phyloP scores from a whole-genome alignment of 92 coral and sea anemone genomes.

The Porites lobata region DNA sequence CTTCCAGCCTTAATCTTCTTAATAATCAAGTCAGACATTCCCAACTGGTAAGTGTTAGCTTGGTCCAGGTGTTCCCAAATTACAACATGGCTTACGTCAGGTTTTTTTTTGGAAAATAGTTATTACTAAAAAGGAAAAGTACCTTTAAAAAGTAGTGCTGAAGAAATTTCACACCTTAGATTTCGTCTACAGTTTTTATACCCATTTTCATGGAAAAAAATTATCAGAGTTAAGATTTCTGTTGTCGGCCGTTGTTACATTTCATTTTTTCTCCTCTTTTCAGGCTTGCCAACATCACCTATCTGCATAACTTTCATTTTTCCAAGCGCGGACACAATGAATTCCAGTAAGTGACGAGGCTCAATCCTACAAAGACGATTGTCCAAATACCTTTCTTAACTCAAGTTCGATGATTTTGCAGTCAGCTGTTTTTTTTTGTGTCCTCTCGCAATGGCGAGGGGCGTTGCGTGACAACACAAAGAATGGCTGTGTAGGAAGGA shows the following conservation, averaged over 20 bases:
- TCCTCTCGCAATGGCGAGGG: no score
- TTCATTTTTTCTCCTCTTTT: slow-evolving; percentile 7
- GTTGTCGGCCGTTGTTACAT: background rate
- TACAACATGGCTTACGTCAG: no score
- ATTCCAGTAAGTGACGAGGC: slow-evolving; percentile 80
- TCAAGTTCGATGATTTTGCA: no score
- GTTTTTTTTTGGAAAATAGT: no score
- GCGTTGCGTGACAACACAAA: no score
- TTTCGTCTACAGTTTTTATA: background rate
- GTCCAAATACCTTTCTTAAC: no score
- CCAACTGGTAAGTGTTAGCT: slow-evolving; percentile 85
- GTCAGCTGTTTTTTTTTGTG: no score
- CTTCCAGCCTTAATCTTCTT: slow-evolving; percentile 95
- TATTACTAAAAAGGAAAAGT: background rate
- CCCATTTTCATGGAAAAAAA: no score
- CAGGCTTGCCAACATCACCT: slow-evolving; percentile 97
- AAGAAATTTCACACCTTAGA: background rate
- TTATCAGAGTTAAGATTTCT: background rate
- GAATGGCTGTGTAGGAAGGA: no score
- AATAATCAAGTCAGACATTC: slow-evolving; percentile 95
- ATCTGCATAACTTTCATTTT: slow-evolving; percentile 96
- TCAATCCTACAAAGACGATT: no score
- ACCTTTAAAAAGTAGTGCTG: background rate
- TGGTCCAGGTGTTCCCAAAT: no score
- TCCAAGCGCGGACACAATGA: slow-evolving; percentile 94